Evolutionary conservation across 2,113 vertebrate species (phyloP).

Genomic region (Lota lota): DNA sequence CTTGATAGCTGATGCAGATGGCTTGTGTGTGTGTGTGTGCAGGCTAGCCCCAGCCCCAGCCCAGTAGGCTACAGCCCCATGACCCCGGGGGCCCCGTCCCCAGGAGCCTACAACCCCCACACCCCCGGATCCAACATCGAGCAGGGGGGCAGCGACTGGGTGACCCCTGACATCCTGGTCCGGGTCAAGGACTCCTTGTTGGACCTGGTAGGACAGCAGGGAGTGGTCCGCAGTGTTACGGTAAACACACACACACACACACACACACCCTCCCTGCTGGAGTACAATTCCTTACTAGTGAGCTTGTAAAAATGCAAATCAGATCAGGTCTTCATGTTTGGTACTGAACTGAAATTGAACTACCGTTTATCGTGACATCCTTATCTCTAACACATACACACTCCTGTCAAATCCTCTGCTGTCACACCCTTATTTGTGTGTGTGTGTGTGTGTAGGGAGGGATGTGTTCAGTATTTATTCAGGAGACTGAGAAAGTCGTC

Average conservation of each 20-base stretch:
- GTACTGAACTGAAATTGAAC: too few species aligned
- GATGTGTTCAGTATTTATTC: constrained; percentile 90
- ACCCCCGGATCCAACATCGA: constrained; percentile 92
- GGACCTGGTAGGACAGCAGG: constrained; percentile 86
- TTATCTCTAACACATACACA: neutral
- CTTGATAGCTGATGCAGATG: too few species aligned
- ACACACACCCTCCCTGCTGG: too few species aligned
- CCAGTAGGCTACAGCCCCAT: constrained; percentile 93
- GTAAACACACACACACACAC: constrained; percentile 57
- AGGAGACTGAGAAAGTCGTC: constrained; percentile 90
- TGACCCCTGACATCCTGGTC: constrained; percentile 92
- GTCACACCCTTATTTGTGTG: neutral
- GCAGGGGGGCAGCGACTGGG: constrained; percentile 90
- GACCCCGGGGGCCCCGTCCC: constrained; percentile 92
- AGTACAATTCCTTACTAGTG: too few species aligned
- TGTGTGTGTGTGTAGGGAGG: constrained; percentile 73
- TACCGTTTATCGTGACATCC: too few species aligned
- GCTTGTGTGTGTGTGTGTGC: neutral
- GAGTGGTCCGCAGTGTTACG: constrained; percentile 87
- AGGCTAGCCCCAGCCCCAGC: constrained; percentile 92
- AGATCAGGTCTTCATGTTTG: too few species aligned
- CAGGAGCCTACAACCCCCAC: constrained; percentile 91
- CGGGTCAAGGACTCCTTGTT: constrained; percentile 86
- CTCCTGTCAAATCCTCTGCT: neutral
- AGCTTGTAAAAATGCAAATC: too few species aligned